Base-by-base conservation (phyloP, 1,140 invertebrate species). In the Megathymus violae region DNA sequence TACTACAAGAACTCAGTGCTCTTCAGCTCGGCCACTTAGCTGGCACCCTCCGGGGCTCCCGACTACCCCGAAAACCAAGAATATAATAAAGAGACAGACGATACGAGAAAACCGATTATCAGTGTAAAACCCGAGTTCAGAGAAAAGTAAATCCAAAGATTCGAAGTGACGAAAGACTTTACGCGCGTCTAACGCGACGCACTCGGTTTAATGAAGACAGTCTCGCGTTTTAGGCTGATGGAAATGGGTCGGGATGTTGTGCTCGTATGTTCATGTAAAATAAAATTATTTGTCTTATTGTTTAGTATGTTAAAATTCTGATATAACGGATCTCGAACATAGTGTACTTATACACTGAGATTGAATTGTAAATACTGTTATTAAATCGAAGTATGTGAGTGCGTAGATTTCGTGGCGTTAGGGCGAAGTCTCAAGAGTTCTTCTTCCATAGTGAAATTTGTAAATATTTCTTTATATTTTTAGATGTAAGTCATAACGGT, bases 1-100 rank as follows among this genome's bases (percentile, higher is more conserved):
- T 96, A 96, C 90, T 97, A 96, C 93, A 96, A 97, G 88, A 96
- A 96, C 85, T 96, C 96, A 9, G 95, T 96, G 62, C 92, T 97
- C 46, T 97, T 96, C 82, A 96, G 95, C 67, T 95, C 95, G 74
- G 95, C 96, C 78, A 97, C 96, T 93, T 97, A 96, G 94, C 94
- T 91, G 73, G 56, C 80, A 67, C 76, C 70, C 71, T 34, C 69
- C 78, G 85, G 83, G 94, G 94, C 80, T 38, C 46, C 48, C 62
- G 74, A 82, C 38, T 68, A 68, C 78, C 80, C 78, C 82, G 76
- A 85, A 44, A 78, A 74, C 44, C 72, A 77, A 64, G 73, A 84
- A 13, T 71, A n/a, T n/a, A n/a, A 75, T 25, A 74, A 71, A 73
- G 76, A 82, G 54, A 65, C 61, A 64, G 82, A 87, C 56, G 87